Evolutionary conservation across 2,888 invertebrate genomes (phyloP), one percentile per base, ranked within the genome.

Genomic region (Eupelmus urozonus): DNA sequence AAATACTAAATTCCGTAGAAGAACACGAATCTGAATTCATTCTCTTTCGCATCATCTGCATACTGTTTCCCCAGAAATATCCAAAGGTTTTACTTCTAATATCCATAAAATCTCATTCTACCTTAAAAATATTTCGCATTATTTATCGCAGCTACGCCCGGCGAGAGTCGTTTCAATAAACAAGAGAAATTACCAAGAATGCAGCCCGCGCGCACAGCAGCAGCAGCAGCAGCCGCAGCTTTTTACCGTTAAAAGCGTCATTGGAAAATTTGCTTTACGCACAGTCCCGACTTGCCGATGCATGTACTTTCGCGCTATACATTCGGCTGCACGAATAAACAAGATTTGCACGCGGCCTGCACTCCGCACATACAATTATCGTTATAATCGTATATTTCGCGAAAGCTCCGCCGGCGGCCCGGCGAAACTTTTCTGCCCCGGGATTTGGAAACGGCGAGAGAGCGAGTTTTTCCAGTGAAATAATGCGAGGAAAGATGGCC

Each of bases 351-450:
- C 76, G 80, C 42, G 7, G 34, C 83, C 77, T 81, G 85, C 85
- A 86, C 86, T 88, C 85, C 83, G 86, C 86, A 86, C 85, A 85
- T 86, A 86, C 87, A 88, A 89, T 89, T 88, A 89, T 87, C 87
- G 86, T 87, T 88, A 87, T 86, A 88, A 88, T 87, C 87, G 85
- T 88, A 88, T 87, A 87, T 88, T 87, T 86, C 83, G 84, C 51
- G 81, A 86, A 85, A 86, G 85, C 85, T 84, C 84, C 80, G 80
- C 78, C 78, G 60, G 20, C 51, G 73, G 65, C 49, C 62, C 60
- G 75, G 57, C 20, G 83, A 82, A 88, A 87, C 82, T 87, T 87
- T 85, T 83, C 87, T 85, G 82, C 59, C 53, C 59, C 82, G 83
- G 87, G 87, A 88, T 89, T 89, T 87, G 85, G 85, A 86, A 85